Evolutionary conservation across 2,113 vertebrate genomes (phyloP), one percentile per base, ranked within the genome.

Genomic region (Stomatorhinus ivindoensis): DNA sequence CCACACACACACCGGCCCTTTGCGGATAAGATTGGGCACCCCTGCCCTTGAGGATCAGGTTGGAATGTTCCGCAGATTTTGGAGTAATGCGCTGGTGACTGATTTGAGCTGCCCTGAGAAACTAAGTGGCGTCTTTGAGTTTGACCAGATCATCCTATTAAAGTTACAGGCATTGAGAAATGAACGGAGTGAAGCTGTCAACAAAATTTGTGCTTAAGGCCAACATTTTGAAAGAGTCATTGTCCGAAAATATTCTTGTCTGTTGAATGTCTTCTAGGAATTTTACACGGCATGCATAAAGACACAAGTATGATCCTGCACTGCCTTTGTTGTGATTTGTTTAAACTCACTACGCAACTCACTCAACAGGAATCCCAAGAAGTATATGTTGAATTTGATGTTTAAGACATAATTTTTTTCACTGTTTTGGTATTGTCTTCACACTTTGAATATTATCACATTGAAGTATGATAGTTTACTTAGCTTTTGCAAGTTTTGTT

Each of bases 21-120:
- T n/a, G n/a, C n/a, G n/a, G n/a, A n/a, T n/a, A n/a, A n/a, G n/a
- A n/a, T n/a, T n/a, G n/a, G n/a, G n/a, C n/a, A n/a, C n/a, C n/a
- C n/a, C n/a, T n/a, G n/a, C 21, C 24, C 58, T n/a, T 61, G 88
- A 91, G 51, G 88, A 85, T 88, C 69, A 88, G 73, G 44, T 88
- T 91, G 65, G 90, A 86, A 90, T 88, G 87, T 88, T 82, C 55
- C 47, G 44, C 35, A 86, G 76, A 88, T 90, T 80, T 76, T 90
- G 89, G 89, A 51, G 15, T 4, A 17, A 53, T 3, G 19, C 19
- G 24, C 19, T 6, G 5, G 19, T 58, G 53, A 27, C 58, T 4
- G 61, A 87, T 89, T 89, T 89, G 82, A 89, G 83, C 88, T 89
- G 86, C 39, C 90, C 82, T 17, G 90, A 86, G 31, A 90, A 90